Percentiles rank a stretch among this genome's conserved stretches.
phyloP scores from a whole-genome alignment of 1,140 invertebrate species.

The Pomacea maculata region DNA sequence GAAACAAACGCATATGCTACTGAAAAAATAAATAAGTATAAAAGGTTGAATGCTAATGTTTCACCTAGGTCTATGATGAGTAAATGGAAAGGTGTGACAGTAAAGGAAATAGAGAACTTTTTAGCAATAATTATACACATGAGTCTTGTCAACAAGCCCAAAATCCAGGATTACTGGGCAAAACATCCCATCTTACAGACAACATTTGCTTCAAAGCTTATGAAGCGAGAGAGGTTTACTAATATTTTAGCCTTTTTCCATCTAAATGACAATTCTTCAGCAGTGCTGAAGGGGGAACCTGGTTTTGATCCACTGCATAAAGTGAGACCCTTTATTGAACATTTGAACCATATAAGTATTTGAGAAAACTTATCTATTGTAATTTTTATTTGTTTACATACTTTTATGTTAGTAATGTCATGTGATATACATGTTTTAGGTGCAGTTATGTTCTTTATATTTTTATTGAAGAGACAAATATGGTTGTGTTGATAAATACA shows the following conservation, averaged over 20 bases:
- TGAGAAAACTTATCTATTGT: too few species aligned
- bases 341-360: too few species aligned
- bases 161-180: constrained; percentile 7
- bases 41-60: too few species aligned
- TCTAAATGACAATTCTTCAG: not conserved
- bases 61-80: not conserved
- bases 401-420: too few species aligned
- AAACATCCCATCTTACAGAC: not conserved
- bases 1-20: too few species aligned
- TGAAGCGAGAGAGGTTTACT: not conserved
- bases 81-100: not conserved
- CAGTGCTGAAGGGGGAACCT: not conserved
- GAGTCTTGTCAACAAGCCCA: constrained; percentile 10
- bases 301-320: not conserved
- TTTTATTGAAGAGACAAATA: too few species aligned
- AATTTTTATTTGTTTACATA: too few species aligned
- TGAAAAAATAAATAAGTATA: too few species aligned
- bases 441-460: too few species aligned
- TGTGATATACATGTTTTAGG: too few species aligned
- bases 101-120: not conserved
- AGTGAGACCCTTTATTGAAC: too few species aligned
- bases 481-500: too few species aligned
- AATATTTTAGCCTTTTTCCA: not conserved
- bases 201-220: not conserved
- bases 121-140: constrained; percentile 12